Evolutionary conservation across 2,888 invertebrate genomes (phyloP).

Genomic region (Ichneumoninae sp.): DNA sequence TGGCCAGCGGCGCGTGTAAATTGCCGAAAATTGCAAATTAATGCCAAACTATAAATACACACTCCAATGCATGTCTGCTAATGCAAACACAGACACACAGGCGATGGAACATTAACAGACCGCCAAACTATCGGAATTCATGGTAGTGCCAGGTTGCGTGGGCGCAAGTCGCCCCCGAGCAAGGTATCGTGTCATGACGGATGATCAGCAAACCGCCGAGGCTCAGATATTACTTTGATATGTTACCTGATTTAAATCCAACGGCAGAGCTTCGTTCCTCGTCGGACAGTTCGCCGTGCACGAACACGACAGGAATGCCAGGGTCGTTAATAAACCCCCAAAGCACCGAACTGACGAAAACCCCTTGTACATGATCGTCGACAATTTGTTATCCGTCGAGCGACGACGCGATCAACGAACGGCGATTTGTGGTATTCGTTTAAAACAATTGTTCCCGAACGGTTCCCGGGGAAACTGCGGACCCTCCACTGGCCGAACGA

Average conservation of each 20-base stretch:
- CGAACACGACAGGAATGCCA: slow-evolving; percentile 45
- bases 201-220: background rate
- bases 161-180: background rate
- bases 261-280: slow-evolving; percentile 58
- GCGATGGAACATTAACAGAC: slow-evolving; percentile 6
- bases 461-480: background rate
- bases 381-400: background rate
- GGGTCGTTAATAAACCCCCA: slow-evolving; percentile 27
- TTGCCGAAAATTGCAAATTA: slow-evolving; percentile 35
- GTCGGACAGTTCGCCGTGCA: slow-evolving; percentile 59
- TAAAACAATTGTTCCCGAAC: background rate
- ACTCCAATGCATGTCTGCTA: background rate
- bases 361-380: slow-evolving; percentile 7
- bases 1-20: slow-evolving; percentile 25
- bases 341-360: slow-evolving; percentile 7
- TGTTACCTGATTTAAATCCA: slow-evolving; percentile 68
- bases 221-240: slow-evolving; percentile 35
- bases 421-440: background rate
- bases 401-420: background rate
- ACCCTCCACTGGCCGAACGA: slow-evolving; percentile 16
- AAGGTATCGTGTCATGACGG: background rate
- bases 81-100: background rate
- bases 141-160: slow-evolving; percentile 7
- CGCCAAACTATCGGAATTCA: slow-evolving; percentile 31
- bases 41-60: slow-evolving; percentile 26